Conservation (phyloP, 2,113 vertebrate genomes). For the Thamnaconus septentrionalis region DNA sequence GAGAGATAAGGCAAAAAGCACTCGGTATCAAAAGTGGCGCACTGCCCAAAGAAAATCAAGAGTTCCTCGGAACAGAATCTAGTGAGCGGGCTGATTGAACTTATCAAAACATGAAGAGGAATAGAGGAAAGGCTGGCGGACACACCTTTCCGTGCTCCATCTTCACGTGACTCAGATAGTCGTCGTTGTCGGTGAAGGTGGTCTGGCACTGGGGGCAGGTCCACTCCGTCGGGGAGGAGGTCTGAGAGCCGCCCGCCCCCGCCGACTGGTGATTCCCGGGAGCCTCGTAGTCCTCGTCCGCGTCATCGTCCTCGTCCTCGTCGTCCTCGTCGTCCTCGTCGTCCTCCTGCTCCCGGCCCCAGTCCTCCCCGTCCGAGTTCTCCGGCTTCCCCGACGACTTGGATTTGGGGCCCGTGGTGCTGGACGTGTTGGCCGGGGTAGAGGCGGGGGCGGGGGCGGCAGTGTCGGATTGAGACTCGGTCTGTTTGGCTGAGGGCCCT, state of each 20-base stretch:
- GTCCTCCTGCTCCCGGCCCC: conserved; percentile 73
- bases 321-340: conserved; percentile 71
- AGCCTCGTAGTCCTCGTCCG: conserved; percentile 63
- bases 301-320: conserved; percentile 49
- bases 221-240: conserved; percentile 57
- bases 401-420: conserved; percentile 48
- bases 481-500: conserved; percentile 69
- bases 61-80: too few relatives aligned
- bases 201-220: conserved; percentile 72
- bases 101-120: too few relatives aligned
- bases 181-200: conserved; percentile 67
- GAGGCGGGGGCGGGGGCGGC: conserved; percentile 41
- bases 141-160: conserved; percentile 71
- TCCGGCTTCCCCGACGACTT: conserved; percentile 63
- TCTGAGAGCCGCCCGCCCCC: conserved; percentile 22
- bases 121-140: accelerated
- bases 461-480: conserved; percentile 69
- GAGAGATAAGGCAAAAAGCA: background rate
- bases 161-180: conserved; percentile 68
- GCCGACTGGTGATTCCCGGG: conserved; percentile 30
- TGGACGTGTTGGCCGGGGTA: conserved; percentile 67
- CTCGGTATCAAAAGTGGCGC: background rate
- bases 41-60: background rate
- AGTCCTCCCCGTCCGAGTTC: conserved; percentile 73
- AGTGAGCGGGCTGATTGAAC: too few relatives aligned